Evolutionary conservation across 1,140 invertebrate species (phyloP), one percentile per base, ranked within the genome.

Genomic region (Pteromalus puparum): DNA sequence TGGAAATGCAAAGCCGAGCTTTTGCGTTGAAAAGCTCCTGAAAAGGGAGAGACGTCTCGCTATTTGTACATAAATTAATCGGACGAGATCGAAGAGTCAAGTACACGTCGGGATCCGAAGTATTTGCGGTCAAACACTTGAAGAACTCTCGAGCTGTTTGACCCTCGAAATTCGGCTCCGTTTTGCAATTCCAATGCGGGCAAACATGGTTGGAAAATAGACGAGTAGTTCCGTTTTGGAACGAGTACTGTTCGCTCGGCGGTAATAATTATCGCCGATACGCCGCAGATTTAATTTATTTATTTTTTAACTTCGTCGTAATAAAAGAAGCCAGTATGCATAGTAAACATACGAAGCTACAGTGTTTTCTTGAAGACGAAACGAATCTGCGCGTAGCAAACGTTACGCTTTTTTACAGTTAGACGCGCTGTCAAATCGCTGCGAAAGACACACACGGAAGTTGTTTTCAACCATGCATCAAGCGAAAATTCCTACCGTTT

Each of bases 1-100:
- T 61, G 53, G 53, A 61, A 61, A 18, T 61, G 53, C 53, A 61
- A n/a, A 18, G 18, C 53, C 7, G 53, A 61, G 21, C 21, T 61
- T 48, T 15, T 13, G 46, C 13, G 2, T 46, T 46, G 12, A 13
- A 21, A 2, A 34, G 34, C 2, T 34, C 10, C 38, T 9, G 38
- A 7, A 42, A 10, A 42, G 9, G 6, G 34, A 42, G 38, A 42
- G 6, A 9, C 38, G 38, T 42, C 38, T 42, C 53, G 15, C 6
- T 61, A 21, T 61, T 61, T 61, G 53, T 61, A 61, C 53, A 61
- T 61, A 61, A 61, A 61, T n/a, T 61, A 61, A 61, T 61, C 53
- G 53, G 18, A 61, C 6, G 6, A 61, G 48, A 18, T 53, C 0
- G 2, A 53, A 53, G 18, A 15, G 48, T 53, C 18, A 21, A 53